A percentile compares a stretch with the other conserved stretches of the same genome.
Conservation (phyloP, 2,888 invertebrate genomes). For the Nezara viridula region DNA sequence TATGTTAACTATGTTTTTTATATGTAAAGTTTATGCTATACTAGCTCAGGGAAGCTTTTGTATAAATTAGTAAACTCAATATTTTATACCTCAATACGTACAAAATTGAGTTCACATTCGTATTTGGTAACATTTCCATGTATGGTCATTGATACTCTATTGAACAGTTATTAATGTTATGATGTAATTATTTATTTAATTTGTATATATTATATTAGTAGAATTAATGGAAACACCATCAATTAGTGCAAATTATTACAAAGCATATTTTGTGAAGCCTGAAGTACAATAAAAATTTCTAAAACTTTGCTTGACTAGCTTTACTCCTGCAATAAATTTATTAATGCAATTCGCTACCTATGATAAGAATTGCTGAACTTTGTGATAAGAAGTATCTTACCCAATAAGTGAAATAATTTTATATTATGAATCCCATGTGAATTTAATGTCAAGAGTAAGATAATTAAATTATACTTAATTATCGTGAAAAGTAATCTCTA, state of each 20-base stretch:
- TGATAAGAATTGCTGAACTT: slow-evolving; percentile 56
- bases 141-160: slow-evolving; percentile 36
- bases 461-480: slow-evolving; percentile 53
- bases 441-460: slow-evolving; percentile 40
- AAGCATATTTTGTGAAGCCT: slow-evolving; percentile 53
- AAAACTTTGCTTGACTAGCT: slow-evolving; percentile 56
- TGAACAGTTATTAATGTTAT: slow-evolving; percentile 9
- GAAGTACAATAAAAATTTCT: slow-evolving; percentile 56
- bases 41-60: slow-evolving; percentile 57
- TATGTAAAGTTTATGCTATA: slow-evolving; percentile 1
- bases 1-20: background rate
- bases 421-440: slow-evolving; percentile 46
- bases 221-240: slow-evolving; percentile 41
- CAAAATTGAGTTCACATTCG: slow-evolving; percentile 29
- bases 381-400: slow-evolving; percentile 58
- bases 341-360: slow-evolving; percentile 58
- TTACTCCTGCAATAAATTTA: slow-evolving; percentile 56
- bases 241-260: slow-evolving; percentile 54
- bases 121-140: background rate
- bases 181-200: slow-evolving; percentile 42
- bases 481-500: slow-evolving; percentile 51
- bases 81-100: slow-evolving; percentile 54
- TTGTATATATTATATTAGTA: slow-evolving; percentile 50
- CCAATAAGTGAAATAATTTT: slow-evolving; percentile 52
- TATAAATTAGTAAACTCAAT: slow-evolving; percentile 39